phyloP scores from a whole-genome alignment of 2,113 vertebrate species.

The Chamaea fasciata region DNA sequence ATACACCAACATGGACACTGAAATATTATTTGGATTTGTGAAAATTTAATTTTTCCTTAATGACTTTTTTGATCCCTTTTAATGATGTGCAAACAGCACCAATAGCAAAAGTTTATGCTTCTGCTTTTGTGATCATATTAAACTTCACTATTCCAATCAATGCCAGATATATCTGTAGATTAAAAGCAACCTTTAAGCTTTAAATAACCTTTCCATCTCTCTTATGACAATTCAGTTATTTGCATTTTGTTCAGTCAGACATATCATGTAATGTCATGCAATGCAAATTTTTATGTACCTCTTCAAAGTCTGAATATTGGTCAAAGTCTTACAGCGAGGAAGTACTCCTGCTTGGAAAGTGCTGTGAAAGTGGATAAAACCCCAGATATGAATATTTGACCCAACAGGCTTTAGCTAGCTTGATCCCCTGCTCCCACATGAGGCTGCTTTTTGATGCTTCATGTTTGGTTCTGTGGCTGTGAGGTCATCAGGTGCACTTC shows the following conservation, averaged over 20 bases:
- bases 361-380: neutral
- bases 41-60: neutral
- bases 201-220: neutral
- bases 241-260: neutral
- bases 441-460: neutral
- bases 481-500: neutral
- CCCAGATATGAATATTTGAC: neutral
- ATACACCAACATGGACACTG: neutral
- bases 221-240: neutral
- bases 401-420: neutral
- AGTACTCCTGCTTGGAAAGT: neutral
- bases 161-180: neutral
- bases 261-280: neutral
- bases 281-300: neutral
- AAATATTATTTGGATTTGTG: neutral
- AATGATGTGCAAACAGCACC: neutral
- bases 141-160: neutral
- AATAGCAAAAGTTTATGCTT: neutral
- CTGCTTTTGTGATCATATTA: neutral
- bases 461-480: neutral
- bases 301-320: neutral
- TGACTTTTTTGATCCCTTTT: neutral
- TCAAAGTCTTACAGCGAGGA: neutral
- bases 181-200: neutral
- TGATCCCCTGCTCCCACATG: neutral